Evolutionary conservation across 1,140 invertebrate genomes (phyloP).

Genomic region (Drosophila neocordata): DNA sequence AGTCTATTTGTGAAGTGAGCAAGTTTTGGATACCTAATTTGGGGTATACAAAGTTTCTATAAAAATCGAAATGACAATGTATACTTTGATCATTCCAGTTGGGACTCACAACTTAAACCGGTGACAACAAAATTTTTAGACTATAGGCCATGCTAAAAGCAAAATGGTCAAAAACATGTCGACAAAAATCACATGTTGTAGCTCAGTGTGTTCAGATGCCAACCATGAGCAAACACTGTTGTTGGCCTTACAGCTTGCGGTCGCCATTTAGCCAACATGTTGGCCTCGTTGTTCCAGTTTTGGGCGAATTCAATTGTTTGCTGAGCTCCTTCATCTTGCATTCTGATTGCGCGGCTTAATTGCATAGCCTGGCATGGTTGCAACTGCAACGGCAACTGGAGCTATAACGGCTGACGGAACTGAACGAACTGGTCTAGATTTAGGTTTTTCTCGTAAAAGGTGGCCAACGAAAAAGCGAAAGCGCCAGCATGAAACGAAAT

Average conservation of each 20-base stretch:
- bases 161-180: background rate
- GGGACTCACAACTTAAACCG: no score
- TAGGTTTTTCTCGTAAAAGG: constrained; percentile 35
- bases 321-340: constrained; percentile 72
- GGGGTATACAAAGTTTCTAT: no score
- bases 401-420: background rate
- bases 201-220: constrained; percentile 49
- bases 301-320: constrained; percentile 63
- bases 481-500: constrained; percentile 54
- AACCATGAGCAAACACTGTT: constrained; percentile 39
- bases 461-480: constrained; percentile 55
- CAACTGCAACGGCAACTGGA: background rate
- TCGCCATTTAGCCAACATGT: constrained; percentile 70
- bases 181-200: constrained; percentile 26
- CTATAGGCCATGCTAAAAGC: background rate
- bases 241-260: constrained; percentile 74
- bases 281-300: constrained; percentile 22
- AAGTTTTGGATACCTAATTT: no score
- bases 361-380: constrained; percentile 46
- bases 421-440: constrained; percentile 52
- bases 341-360: constrained; percentile 80
- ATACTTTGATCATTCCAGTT: no score
- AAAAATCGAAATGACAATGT: no score
- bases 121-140: background rate
- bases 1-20: no score